Conservation (phyloP, 2,888 invertebrate genomes). For the Amphipoea oculea region DNA sequence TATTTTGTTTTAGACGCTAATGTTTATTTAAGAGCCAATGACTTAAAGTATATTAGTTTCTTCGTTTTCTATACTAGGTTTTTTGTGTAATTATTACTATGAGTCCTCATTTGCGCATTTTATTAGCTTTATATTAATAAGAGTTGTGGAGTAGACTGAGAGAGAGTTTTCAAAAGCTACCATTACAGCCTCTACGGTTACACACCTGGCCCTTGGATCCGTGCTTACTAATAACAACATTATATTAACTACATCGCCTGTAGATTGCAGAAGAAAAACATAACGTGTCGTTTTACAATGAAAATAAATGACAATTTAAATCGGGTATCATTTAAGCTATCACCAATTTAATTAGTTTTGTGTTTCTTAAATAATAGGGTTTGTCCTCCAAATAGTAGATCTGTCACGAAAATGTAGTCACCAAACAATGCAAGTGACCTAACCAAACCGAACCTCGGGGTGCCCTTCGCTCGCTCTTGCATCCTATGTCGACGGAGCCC, state of each 20-base stretch:
- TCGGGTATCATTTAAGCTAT: too few relatives aligned
- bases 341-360: too few relatives aligned
- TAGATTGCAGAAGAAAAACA: background rate
- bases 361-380: too few relatives aligned
- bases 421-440: too few relatives aligned
- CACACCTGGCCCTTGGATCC: background rate
- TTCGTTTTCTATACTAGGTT: background rate
- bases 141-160: background rate
- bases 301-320: background rate
- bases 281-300: background rate
- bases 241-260: background rate
- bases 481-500: too few relatives aligned
- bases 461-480: too few relatives aligned
- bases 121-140: background rate
- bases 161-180: background rate
- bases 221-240: background rate
- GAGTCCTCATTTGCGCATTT: background rate
- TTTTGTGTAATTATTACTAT: background rate
- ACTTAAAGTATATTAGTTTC: background rate
- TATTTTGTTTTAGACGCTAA: constrained; percentile 61
- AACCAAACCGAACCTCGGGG: too few relatives aligned
- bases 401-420: too few relatives aligned
- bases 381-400: too few relatives aligned
- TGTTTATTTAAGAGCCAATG: constrained; percentile 53
- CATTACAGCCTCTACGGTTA: too few relatives aligned